Evolutionary conservation across 2,113 vertebrate genomes (phyloP), one percentile per base, ranked within the genome.

Genomic region (Balaeniceps rex): DNA sequence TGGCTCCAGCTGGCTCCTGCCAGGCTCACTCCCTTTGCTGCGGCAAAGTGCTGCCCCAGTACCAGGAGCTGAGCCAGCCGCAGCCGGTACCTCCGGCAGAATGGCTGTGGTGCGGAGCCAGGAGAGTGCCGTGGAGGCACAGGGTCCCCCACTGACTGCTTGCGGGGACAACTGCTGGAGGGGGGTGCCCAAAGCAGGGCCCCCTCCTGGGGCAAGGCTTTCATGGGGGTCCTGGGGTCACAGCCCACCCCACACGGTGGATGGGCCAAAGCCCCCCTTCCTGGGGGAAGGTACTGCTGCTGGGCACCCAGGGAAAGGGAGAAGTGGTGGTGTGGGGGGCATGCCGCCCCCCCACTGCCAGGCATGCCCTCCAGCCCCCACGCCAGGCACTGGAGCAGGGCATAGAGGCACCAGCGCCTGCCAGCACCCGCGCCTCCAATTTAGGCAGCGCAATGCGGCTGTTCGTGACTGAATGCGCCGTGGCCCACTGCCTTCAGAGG

Each of bases 61-160:
- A 76, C 83, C 42, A 10, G 58, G 34, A 21, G 54, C 72, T 33
- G 65, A 55, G 63, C 47, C 47, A 36, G 44, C 29, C 36, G 33
- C 44, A 24, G 34, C 57, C 3, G 1, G 5, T 49, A 13, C 17
- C n/a, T 55, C 25, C 3, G 0, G 4, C 71, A 49, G 83, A 83
- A 4, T 0, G 14, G 64, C 15, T 54, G 25, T 0, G 2, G 19
- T 34, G 46, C 2, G 10, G 76, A 77, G 33, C n/a, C 58, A 34
- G 68, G 19, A 71, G 28, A 1, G 0, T 2, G 11, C 33, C 2
- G 2, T 11, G 31, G 69, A n/a, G 47, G 6, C 10, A 13, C n/a
- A 15, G 25, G 19, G 31, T n/a, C 11, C n/a, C 25, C 54, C 4
- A 0, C 33, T 51, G 61, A 10, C 44, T 36, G 31, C 33, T 40